phyloP scores from a whole-genome alignment of 2,888 invertebrate species.

The Plebejus anna region DNA sequence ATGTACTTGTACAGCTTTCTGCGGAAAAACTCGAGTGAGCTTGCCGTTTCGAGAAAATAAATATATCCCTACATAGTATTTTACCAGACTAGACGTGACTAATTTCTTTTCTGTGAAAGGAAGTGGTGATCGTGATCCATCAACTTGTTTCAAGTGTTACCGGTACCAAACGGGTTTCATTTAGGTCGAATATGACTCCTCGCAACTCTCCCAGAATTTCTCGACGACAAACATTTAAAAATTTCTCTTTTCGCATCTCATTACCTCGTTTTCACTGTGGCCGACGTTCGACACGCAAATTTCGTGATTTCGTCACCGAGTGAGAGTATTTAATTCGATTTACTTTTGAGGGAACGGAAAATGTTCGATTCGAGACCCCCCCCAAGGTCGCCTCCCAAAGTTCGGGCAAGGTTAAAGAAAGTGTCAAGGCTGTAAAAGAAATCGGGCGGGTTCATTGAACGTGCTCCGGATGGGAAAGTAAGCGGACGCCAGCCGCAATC shows the following conservation, averaged over 20 bases:
- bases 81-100: slow-evolving; percentile 27
- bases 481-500: slow-evolving; percentile 52
- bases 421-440: slow-evolving; percentile 78
- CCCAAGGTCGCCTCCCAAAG: slow-evolving; percentile 64
- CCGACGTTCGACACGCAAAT: slow-evolving; percentile 63
- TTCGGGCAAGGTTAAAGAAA: slow-evolving; percentile 72
- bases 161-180: slow-evolving; percentile 69
- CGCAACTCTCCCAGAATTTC: slow-evolving; percentile 73
- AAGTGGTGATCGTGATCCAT: slow-evolving; percentile 42
- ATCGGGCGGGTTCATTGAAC: slow-evolving; percentile 71
- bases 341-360: slow-evolving; percentile 55
- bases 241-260: slow-evolving; percentile 79
- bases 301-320: slow-evolving; percentile 65
- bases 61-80: slow-evolving; percentile 27
- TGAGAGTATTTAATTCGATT: slow-evolving; percentile 69
- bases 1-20: neutral
- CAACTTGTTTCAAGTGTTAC: slow-evolving; percentile 48
- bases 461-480: slow-evolving; percentile 70
- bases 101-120: slow-evolving; percentile 49
- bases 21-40: slow-evolving; percentile 3
- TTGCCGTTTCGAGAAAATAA: neutral
- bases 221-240: slow-evolving; percentile 71
- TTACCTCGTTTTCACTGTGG: slow-evolving; percentile 74
- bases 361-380: slow-evolving; percentile 41
- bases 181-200: slow-evolving; percentile 68